These are phyloP conservation scores for Omphaloscelis lunosa DNA, from an alignment of 2,888 invertebrate genomes.

Conservation along the genomic window DNA sequence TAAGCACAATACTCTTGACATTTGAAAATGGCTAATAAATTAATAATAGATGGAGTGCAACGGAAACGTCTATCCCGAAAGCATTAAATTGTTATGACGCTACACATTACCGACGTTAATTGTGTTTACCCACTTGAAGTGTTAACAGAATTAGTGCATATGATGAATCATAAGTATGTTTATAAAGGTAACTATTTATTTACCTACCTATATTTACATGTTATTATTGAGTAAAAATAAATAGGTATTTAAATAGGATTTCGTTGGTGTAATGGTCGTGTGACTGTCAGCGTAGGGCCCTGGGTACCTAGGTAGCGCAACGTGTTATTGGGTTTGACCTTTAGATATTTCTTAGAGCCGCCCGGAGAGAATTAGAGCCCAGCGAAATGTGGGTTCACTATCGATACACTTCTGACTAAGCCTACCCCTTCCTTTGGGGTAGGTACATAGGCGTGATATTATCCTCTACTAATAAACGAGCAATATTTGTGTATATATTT, in stretches of 20 bases:
- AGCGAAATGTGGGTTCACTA: no score
- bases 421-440: neutral
- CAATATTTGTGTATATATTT: no score
- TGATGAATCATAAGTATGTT: slow-evolving; percentile 1
- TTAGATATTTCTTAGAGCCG: no score
- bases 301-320: no score
- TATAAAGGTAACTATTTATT: neutral
- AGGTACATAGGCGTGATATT: neutral
- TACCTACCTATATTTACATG: neutral
- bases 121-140: slow-evolving; percentile 24
- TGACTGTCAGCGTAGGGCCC: neutral
- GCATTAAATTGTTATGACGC: slow-evolving; percentile 36
- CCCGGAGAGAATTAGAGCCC: neutral
- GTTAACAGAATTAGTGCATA: slow-evolving; percentile 41
- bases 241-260: neutral
- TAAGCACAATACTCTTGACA: neutral
- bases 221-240: neutral
- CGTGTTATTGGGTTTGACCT: neutral
- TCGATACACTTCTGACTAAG: no score
- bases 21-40: slow-evolving; percentile 25
- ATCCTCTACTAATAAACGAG: neutral
- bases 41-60: slow-evolving; percentile 24
- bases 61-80: slow-evolving; percentile 24
- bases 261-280: neutral
- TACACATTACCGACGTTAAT: slow-evolving; percentile 16